Evolutionary conservation across 2,888 invertebrate genomes (phyloP), one percentile per base, ranked within the genome.

Genomic region (Thalpophila matura): DNA sequence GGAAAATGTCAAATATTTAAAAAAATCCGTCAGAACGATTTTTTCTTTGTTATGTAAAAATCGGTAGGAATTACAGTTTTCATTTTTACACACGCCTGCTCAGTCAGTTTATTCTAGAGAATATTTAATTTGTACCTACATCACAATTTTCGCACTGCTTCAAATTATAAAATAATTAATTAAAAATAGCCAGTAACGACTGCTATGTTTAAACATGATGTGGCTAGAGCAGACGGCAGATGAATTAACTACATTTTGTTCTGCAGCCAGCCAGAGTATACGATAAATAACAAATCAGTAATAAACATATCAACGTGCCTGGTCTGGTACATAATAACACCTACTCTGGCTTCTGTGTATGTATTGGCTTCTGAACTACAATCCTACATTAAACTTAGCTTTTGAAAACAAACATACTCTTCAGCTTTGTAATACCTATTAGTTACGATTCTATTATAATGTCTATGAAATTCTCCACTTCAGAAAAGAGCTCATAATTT

Each of bases 261-360:
- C 24, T 16, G 29, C 12, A n/a, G 31, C 24, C 29, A 7, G 18
- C 22, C 12, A 24, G 53, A 56, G 38, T 43, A 46, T 46, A 29
- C 54, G 46, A 56, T 45, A 56, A 73, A 57, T 75, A 65, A 62
- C 68, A 40, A 43, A 24, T 35, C 18, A 7, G 62, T 53, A 58
- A 56, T 75, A 69, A 75, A 73, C 46, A 60, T 50, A 68, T 74
- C 61, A 77, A 57, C 70, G 35, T 26, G n/a, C 10, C 16, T 27
- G 6, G 22, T 24, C 45, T 55, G 53, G 53, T 43, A 53, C 35
- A 37, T 31, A 20, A 27, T 18, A 20, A 45, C 56, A 53, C 66
- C 60, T 56, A 50, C 37, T n/a, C 14, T 51, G 59, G 57, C 65
- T 63, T 58, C 58, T 55, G 5, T 35, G 12, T 27, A 33, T 33